Evolutionary conservation across 1,140 invertebrate species (phyloP), one percentile per base, ranked within the genome.

Genomic region (Temnothorax nylanderi): DNA sequence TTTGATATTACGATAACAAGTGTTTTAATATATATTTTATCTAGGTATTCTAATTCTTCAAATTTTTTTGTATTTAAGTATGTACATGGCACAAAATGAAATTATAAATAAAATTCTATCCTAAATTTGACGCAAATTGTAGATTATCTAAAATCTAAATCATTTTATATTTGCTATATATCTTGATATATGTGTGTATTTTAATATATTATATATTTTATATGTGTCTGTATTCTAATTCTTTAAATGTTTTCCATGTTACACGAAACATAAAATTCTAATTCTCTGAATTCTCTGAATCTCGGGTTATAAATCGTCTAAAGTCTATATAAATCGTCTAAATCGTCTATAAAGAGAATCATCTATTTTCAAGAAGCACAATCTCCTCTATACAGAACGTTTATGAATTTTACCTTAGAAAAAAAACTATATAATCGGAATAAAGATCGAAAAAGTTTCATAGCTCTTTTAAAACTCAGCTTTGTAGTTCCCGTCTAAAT

Each of bases 401-500:
- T 54, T 34, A 32, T 47, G 4, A 51, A 51, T 34, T 54, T 51
- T 0, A 37, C 10, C 11, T 41, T 34, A n/a, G 34, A 64, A 54
- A 49, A 26, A 0, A 18, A 51, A 32, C 13, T 72, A 56, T 72
- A 56, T 34, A 34, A 37, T 74, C 10, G 34, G 6, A 41, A 34
- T 37, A 10, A 54, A 41, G 5, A 54, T 51, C 8, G 8, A 26
- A 18, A 72, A 49, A 49, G 69, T 32, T 72, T 51, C 1, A n/a
- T n/a, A 37, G 2, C 1, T 32, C 8, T 44, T 21, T 37, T 37
- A 21, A 37, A 13, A 56, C 13, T n/a, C n/a, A 62, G 2, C 21
- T 77, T 60, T 77, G 10, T 44, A 41, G 34, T 44, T 77, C 11
- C 41, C 26, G 21, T 77, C 44, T 64, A 77, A 44, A 37, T 77